Conservation (phyloP, 2,797 vertebrate species). For the Enteromius treurensis region DNA sequence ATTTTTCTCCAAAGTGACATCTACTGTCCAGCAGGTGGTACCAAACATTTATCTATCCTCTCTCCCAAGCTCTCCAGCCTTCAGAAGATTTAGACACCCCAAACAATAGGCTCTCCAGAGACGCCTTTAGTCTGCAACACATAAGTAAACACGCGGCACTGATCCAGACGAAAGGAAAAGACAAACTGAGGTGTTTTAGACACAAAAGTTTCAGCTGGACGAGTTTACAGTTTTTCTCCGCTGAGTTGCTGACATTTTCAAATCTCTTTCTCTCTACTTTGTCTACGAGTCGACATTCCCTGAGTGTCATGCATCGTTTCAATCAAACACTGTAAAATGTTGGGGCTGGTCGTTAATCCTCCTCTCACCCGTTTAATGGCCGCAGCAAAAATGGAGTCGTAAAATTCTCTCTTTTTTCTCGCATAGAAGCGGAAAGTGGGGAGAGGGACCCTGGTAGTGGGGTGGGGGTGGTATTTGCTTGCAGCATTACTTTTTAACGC, state of each 20-base stretch:
- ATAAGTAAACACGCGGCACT: constrained; percentile 53
- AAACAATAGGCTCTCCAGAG: constrained; percentile 52
- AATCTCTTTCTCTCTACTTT: constrained; percentile 42
- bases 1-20: constrained; percentile 64
- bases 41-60: constrained; percentile 72
- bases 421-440: constrained; percentile 40
- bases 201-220: constrained; percentile 48
- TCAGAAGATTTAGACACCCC: constrained; percentile 56
- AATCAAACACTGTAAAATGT: constrained; percentile 66
- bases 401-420: constrained; percentile 40
- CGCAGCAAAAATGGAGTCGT: constrained; percentile 62
- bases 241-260: constrained; percentile 57
- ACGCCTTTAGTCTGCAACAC: constrained; percentile 53
- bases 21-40: constrained; percentile 76
- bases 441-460: constrained; percentile 44
- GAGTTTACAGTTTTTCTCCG: constrained; percentile 40
- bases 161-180: constrained; percentile 43
- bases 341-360: constrained; percentile 67
- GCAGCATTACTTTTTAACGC: background rate
- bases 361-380: constrained; percentile 71
- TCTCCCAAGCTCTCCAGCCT: constrained; percentile 48
- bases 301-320: constrained; percentile 64
- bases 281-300: constrained; percentile 43
- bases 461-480: constrained; percentile 8
- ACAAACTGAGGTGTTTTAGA: constrained; percentile 51